Evolutionary conservation across 2,888 invertebrate genomes (phyloP), one percentile per base, ranked within the genome.

Genomic region (Trissoscelio sp.): DNA sequence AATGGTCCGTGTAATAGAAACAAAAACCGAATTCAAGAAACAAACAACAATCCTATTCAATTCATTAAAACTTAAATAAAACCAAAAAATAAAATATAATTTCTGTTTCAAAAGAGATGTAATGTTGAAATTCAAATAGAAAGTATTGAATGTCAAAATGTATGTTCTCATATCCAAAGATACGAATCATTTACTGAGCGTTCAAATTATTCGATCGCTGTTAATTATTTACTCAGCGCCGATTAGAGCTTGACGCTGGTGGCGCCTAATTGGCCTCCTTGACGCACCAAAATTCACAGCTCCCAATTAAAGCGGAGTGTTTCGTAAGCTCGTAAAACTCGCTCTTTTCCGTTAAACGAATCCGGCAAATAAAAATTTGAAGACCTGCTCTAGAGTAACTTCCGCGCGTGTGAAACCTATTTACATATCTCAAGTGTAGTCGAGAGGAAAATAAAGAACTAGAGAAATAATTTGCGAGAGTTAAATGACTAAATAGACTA

Each of bases 221-320:
- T 82, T 78, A 81, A 81, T 84, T 83, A 83, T 83, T 84, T 82
- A 81, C 53, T 60, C 28, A 37, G 55, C 55, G 64, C 64, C 67
- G 69, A 69, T 69, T 81, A 81, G 80, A 69, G 83, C 78, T 83
- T 83, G 83, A 85, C 83, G 82, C 79, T 70, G 86, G 86, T 86
- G 84, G 83, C 86, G 86, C 75, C 51, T 82, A 74, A 82, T 79
- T 79, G 70, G 78, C 60, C 46, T 69, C 69, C 70, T 64, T 42
- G 46, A 31, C 70, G 46, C 62, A 42, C 42, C 16, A 16, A 42
- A 42, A 16, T 42, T 42, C 3, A 0, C 34, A 51, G 64, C 44
- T 72, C 48, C 66, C 70, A 79, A 79, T 82, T 82, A 78, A 69
- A 75, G 39, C 70, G 16, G 42, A 64, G 60, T 60, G 78, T 20